Evolutionary conservation across 1,140 invertebrate species (phyloP).

Genomic region (Drosophila truncata): DNA sequence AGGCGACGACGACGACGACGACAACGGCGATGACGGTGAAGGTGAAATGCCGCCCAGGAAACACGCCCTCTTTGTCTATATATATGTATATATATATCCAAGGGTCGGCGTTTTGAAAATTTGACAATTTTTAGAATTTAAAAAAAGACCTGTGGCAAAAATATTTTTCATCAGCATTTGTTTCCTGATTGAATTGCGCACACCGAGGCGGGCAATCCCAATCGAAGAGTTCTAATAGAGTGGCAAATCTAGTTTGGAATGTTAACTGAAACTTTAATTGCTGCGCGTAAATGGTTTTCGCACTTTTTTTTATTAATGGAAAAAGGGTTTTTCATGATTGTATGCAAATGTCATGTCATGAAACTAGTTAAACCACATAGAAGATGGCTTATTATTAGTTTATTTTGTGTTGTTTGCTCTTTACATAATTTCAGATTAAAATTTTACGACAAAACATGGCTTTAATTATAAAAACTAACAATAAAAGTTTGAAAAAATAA

Average conservation of each 20-base stretch:
- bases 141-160: conserved; percentile 53
- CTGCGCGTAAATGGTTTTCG: conserved; percentile 35
- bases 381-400: neutral
- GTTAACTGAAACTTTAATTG: conserved; percentile 37
- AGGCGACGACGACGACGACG: conserved; percentile 32
- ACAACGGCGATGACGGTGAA: conserved; percentile 13
- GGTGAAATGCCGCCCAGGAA: conserved; percentile 17
- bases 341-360: neutral
- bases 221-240: conserved; percentile 37
- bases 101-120: conserved; percentile 42
- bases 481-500: too few relatives aligned
- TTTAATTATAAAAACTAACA: too few relatives aligned
- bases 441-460: too few relatives aligned
- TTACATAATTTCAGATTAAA: too few relatives aligned
- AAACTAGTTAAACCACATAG: too few relatives aligned
- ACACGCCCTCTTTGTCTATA: conserved; percentile 29
- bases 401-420: neutral
- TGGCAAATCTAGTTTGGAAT: conserved; percentile 31
- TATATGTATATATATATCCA: conserved; percentile 36
- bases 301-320: conserved; percentile 9
- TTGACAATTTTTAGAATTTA: conserved; percentile 68
- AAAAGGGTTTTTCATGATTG: neutral
- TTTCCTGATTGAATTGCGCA: conserved; percentile 73
- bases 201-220: conserved; percentile 9
- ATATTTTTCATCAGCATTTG: conserved; percentile 78